These are phyloP conservation scores for Pseudachorutes palmiensis DNA, from an alignment of 1,140 invertebrate genomes.

Conservation along the genomic window DNA sequence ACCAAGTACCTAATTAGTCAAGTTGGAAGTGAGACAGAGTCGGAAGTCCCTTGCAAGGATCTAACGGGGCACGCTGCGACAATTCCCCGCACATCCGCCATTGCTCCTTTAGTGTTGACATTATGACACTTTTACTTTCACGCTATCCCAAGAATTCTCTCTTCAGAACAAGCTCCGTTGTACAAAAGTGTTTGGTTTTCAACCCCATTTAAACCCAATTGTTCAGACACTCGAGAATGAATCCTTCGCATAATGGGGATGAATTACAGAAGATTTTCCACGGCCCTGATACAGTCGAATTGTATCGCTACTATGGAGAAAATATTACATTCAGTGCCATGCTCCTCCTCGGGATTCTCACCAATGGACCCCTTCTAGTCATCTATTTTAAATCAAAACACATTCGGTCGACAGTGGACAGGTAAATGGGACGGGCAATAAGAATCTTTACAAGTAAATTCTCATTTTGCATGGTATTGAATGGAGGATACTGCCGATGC, in stretches of 20 bases:
- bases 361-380: slow-evolving; percentile 18
- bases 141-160: background rate
- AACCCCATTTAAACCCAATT: background rate
- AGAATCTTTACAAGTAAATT: background rate
- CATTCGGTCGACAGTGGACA: slow-evolving; percentile 25
- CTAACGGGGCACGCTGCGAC: background rate
- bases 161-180: background rate
- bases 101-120: background rate
- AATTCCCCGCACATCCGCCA: background rate
- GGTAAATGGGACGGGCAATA: too few relatives aligned
- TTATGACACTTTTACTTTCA: background rate
- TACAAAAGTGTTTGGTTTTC: background rate
- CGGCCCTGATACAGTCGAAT: background rate
- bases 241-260: background rate
- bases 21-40: too few relatives aligned
- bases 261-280: background rate
- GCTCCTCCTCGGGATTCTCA: slow-evolving; percentile 14
- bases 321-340: background rate
- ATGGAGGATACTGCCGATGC: background rate
- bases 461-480: slow-evolving; percentile 3
- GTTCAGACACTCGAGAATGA: background rate
- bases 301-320: slow-evolving; percentile 13
- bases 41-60: background rate
- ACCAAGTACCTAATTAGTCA: too few relatives aligned
- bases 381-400: slow-evolving; percentile 26